Evolutionary conservation across 2,113 vertebrate species (phyloP), one percentile per base, ranked within the genome.

Genomic region (Vulpes ferrilata): DNA sequence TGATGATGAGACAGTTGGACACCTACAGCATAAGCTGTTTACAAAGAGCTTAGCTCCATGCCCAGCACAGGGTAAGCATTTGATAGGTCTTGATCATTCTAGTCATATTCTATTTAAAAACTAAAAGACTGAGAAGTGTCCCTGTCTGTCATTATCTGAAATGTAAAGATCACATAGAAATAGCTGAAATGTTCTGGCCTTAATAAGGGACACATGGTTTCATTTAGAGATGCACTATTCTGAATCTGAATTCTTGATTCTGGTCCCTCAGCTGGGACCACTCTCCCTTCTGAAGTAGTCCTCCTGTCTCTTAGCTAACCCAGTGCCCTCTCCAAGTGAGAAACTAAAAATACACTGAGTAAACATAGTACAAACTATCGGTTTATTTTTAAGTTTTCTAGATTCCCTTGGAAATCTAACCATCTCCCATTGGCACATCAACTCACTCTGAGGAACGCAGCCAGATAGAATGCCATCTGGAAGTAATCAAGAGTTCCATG

Each of bases 291-390:
- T 76, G 83, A 81, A 78, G 30, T 32, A 27, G 38, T 35, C 23
- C 10, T 93, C 38, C 32, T 80, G 1, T 35, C 48, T 78, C 71
- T 74, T 9, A 25, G 12, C 81, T 76, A 43, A 1, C 9, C 16
- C 53, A 8, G 7, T 62, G 10, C 55, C 5, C 85, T 90, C 67
- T n/a, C 11, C 65, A 60, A 82, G 30, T 30, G 32, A 76, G 81
- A 89, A 71, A 32, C 71, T 81, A 19, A 84, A 90, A 64, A 90
- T 90, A 85, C 10, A 80, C 23, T 20, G n/a, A 96, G 53, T 78
- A 69, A 76, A 88, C 59, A 90, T 27, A 64, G 27, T 59, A 65
- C 57, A 85, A 65, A 64, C 71, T 81, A 80, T 27, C 51, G 55
- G n/a, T 43, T 73, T 90, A 79, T 81, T 90, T 87, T 73, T 57